Percentiles rank a stretch among this genome's conserved stretches.
Conservation (phyloP, 2,888 invertebrate genomes). For the Cyaniris semiargus region DNA sequence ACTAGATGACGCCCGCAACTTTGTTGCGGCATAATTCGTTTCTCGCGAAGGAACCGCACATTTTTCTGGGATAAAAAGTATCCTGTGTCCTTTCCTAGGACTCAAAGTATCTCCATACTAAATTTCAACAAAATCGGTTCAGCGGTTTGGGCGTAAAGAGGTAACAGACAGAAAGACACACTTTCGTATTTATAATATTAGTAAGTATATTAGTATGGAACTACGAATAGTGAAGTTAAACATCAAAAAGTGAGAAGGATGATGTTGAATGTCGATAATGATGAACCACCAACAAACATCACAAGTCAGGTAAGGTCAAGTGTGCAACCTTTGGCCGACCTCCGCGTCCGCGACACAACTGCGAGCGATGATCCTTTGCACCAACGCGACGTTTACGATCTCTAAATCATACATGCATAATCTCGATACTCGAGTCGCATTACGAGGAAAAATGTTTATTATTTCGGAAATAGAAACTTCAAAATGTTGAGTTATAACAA, state of each 20-base stretch:
- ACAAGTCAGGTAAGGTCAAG: conserved; percentile 15
- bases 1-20: too few relatives aligned
- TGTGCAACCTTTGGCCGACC: conserved; percentile 19
- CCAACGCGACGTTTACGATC: neutral
- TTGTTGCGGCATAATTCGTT: too few relatives aligned
- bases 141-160: too few relatives aligned
- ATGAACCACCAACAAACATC: neutral
- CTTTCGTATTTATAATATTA: too few relatives aligned
- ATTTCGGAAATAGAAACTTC: neutral
- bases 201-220: too few relatives aligned
- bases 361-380: conserved; percentile 7
- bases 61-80: too few relatives aligned
- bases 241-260: neutral
- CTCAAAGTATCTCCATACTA: too few relatives aligned
- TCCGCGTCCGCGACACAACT: neutral
- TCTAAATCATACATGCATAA: neutral
- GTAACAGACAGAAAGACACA: too few relatives aligned
- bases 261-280: neutral
- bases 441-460: neutral
- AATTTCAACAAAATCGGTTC: too few relatives aligned
- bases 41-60: too few relatives aligned
- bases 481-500: neutral
- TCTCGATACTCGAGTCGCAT: neutral
- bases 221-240: neutral
- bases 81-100: too few relatives aligned